A percentile compares a stretch with the other conserved stretches of the same genome.
Evolutionary conservation across 2,113 vertebrate species (phyloP).

Genomic region (Hydrolagus affinis): DNA sequence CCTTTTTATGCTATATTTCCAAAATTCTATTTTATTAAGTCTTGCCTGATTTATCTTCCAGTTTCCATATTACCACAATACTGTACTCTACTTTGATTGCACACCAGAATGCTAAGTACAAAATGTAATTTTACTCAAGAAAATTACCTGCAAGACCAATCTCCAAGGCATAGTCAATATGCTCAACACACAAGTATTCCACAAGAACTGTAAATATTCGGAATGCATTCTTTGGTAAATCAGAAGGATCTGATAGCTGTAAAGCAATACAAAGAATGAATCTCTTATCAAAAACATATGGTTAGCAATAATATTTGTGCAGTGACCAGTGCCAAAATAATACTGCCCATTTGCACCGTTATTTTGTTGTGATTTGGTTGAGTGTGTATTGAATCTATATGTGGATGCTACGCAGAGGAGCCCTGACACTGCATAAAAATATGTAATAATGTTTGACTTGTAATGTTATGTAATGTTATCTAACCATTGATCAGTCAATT

Average conservation of each 20-base stretch:
- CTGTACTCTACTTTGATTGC: too few species aligned
- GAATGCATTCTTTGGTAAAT: conserved; percentile 95
- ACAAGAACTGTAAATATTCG: conserved; percentile 93
- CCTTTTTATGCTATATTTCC: too few species aligned
- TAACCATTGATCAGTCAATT: too few species aligned
- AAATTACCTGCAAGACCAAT: conserved; percentile 88
- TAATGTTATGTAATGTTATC: too few species aligned
- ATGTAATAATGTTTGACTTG: too few species aligned
- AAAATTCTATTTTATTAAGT: too few species aligned
- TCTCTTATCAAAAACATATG: conserved; percentile 37
- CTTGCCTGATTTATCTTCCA: too few species aligned
- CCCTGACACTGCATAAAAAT: too few species aligned
- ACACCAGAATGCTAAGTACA: background rate
- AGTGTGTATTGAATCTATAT: too few species aligned
- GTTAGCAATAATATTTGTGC: background rate
- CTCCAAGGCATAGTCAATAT: conserved; percentile 97
- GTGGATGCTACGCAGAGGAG: too few species aligned
- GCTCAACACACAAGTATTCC: conserved; percentile 92
- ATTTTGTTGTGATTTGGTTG: background rate
- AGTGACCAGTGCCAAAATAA: background rate
- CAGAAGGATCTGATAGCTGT: conserved; percentile 91
- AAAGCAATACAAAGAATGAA: conserved; percentile 42
- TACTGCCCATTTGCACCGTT: background rate
- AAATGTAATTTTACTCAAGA: background rate
- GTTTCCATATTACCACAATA: too few species aligned